phyloP scores from a whole-genome alignment of 1,140 invertebrate genomes.

The Drosophila kurseongensis region DNA sequence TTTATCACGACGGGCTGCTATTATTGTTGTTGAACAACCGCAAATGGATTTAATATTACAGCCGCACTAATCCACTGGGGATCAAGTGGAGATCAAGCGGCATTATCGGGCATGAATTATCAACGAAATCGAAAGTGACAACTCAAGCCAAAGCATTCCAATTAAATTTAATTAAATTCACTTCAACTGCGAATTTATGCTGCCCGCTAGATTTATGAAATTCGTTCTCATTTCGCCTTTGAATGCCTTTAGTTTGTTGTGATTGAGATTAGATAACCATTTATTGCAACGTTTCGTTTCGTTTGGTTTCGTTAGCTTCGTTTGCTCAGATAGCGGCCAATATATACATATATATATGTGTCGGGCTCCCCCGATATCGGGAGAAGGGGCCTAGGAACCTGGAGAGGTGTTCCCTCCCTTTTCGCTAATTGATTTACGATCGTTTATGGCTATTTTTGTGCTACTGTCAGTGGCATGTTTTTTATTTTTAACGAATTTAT shows the following conservation, averaged over 20 bases:
- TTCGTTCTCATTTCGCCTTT: slow-evolving; percentile 53
- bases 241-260: slow-evolving; percentile 78
- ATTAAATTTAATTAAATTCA: slow-evolving; percentile 51
- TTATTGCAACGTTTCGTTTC: slow-evolving; percentile 75
- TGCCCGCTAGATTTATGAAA: slow-evolving; percentile 43
- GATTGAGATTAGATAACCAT: slow-evolving; percentile 82
- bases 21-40: slow-evolving; percentile 77
- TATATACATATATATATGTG: slow-evolving; percentile 9
- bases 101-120: slow-evolving; percentile 73
- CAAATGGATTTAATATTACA: slow-evolving; percentile 84
- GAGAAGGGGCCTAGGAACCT: slow-evolving; percentile 13
- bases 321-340: slow-evolving; percentile 48
- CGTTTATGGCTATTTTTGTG: slow-evolving; percentile 68
- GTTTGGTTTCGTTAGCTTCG: slow-evolving; percentile 24
- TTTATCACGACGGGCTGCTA: slow-evolving; percentile 30
- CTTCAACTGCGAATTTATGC: slow-evolving; percentile 45
- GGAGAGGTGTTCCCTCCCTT: slow-evolving; percentile 35
- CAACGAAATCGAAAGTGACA: slow-evolving; percentile 67
- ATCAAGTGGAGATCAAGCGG: slow-evolving; percentile 83
- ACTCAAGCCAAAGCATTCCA: slow-evolving; percentile 41
- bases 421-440: slow-evolving; percentile 75
- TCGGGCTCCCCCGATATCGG: slow-evolving; percentile 28
- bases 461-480: slow-evolving; percentile 59
- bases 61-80: slow-evolving; percentile 80
- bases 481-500: slow-evolving; percentile 66